Evolutionary conservation across 2,113 vertebrate genomes (phyloP).

Genomic region (Stigmatopora argus): DNA sequence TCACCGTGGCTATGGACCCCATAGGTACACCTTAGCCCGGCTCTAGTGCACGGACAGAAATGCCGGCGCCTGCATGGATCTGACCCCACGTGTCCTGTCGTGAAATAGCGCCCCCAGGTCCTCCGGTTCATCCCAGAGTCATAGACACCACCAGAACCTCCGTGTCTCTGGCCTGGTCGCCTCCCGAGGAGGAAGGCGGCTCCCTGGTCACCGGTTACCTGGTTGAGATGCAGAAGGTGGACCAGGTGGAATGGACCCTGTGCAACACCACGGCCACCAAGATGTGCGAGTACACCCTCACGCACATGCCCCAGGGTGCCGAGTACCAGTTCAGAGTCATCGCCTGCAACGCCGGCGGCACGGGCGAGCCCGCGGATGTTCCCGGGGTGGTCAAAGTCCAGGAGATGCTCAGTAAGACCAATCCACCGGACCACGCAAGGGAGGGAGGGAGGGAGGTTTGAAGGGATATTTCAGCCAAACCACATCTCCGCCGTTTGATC

Average conservation of each 20-base stretch:
- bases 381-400: conserved; percentile 93
- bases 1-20: conserved; percentile 89
- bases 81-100: conserved; percentile 8
- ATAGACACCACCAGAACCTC: conserved; percentile 94
- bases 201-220: conserved; percentile 88
- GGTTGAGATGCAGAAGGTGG: conserved; percentile 97
- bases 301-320: conserved; percentile 94
- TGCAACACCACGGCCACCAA: conserved; percentile 97
- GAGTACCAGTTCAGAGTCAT: conserved; percentile 94
- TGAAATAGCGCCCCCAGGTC: conserved; percentile 83
- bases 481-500: background rate
- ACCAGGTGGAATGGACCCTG: conserved; percentile 97
- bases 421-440: background rate
- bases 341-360: conserved; percentile 91
- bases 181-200: conserved; percentile 93
- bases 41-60: background rate
- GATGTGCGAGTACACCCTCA: conserved; percentile 95
- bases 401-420: conserved; percentile 94
- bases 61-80: background rate
- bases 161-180: conserved; percentile 90
- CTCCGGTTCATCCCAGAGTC: conserved; percentile 87
- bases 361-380: conserved; percentile 92
- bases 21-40: conserved; percentile 75
- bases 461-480: background rate
- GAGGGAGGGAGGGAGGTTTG: no score